Evolutionary conservation across 2,797 vertebrate species (phyloP), one percentile per base, ranked within the genome.

Genomic region (Gallinago nigripennis): DNA sequence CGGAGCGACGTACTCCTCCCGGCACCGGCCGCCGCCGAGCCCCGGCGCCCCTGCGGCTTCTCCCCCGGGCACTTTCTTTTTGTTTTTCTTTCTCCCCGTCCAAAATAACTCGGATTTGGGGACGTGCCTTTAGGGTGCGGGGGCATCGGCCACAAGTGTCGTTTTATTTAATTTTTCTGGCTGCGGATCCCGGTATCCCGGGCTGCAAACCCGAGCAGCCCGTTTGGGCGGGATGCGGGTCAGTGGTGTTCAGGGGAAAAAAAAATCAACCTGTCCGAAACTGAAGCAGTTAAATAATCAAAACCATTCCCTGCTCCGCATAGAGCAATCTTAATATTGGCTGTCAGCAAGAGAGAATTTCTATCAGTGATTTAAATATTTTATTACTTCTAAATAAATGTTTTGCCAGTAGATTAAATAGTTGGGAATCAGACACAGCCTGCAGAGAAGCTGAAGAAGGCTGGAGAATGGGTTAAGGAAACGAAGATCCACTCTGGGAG

Each of bases 221-320:
- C 21, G 1, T 45, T 16, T 39, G 50, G 19, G 54, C 7, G 6
- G 69, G 66, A 43, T 68, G 46, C 1, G 3, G 37, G 53, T 71
- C 73, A 2, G 7, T 4, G 2, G 12, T 48, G 35, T 63, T 78
- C 8, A 3, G 45, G 10, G 10, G 19, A 1, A 0, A 3, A 20
- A 15, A 33, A 58, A 65, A 15, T 63, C 79, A 57, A 14, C 46
- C 19, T 76, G 65, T 71, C 63, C 43, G 13, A 90, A 92, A 46
- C 17, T 6, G 39, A 39, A 84, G 33, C 37, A 21, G 31, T 50
- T 48, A 25, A 61, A 88, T 58, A 50, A 82, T 82, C 58, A 35
- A 71, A 92, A 17, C 24, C 4, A 1, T 60, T 27, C 37, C 28
- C 28, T n/a, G 54, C 37, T 41, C 23, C 6, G 3, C 13, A 14